A percentile compares a stretch with the other conserved stretches of the same genome.
Conservation (phyloP, 2,113 vertebrate genomes). For the Oncorhynchus gorbuscha region DNA sequence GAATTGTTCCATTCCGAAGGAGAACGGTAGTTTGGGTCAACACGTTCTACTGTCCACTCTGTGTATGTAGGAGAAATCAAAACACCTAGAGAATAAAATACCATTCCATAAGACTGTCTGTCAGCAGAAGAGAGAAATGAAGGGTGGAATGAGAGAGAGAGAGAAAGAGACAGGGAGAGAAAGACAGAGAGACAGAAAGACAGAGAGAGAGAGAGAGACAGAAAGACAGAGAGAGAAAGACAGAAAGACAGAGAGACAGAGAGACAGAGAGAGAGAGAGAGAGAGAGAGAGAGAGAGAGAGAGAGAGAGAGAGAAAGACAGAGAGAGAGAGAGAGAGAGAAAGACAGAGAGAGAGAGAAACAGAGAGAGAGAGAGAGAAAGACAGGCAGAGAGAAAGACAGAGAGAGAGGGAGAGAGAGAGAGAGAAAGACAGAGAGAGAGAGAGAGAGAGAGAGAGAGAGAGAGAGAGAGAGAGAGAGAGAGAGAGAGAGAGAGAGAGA, state of each 20-base stretch:
- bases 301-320: no score
- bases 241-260: no score
- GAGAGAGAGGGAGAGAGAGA: background rate
- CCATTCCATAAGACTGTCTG: background rate
- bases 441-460: no score
- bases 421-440: no score
- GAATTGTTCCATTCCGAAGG: no score
- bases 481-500: background rate
- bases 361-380: background rate
- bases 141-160: background rate
- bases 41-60: background rate
- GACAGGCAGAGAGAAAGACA: background rate
- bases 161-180: background rate
- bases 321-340: no score
- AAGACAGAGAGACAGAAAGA: no score
- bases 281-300: rapidly evolving
- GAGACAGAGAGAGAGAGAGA: no score
- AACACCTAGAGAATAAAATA: background rate
- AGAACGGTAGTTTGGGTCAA: background rate
- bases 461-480: background rate
- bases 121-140: background rate
- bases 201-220: no score
- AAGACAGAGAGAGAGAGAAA: background rate
- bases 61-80: background rate
- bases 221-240: background rate